A percentile compares a stretch with the other conserved stretches of the same genome.
Conservation (phyloP, 1,140 invertebrate species). For the Dendroctonus valens region DNA sequence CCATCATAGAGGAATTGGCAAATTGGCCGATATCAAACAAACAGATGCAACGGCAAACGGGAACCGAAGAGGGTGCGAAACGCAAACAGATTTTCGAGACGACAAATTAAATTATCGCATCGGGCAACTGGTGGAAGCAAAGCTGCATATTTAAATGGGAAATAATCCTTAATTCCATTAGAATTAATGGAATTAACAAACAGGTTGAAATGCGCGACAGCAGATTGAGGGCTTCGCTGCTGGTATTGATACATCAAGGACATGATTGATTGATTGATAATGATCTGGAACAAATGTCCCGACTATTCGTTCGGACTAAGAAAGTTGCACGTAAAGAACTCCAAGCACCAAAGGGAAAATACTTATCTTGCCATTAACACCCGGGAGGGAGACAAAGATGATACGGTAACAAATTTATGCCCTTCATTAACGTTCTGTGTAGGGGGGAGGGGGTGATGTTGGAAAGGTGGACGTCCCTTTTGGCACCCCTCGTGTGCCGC, state of each 20-base stretch:
- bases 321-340: no score
- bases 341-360: no score
- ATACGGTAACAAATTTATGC: no score
- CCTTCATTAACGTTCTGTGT: no score
- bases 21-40: background rate
- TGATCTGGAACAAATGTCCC: no score
- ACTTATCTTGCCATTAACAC: no score
- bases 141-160: background rate
- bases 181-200: slow-evolving; percentile 26
- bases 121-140: slow-evolving; percentile 27
- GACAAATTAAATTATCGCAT: slow-evolving; percentile 30
- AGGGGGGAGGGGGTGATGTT: no score
- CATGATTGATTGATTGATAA: no score
- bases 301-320: no score
- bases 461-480: slow-evolving; percentile 6
- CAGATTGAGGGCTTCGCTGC: slow-evolving; percentile 10
- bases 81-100: slow-evolving; percentile 18
- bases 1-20: background rate
- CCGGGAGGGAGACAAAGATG: no score
- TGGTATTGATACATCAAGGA: no score
- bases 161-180: slow-evolving; percentile 28
- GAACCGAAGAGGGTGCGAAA: background rate
- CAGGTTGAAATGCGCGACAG: background rate
- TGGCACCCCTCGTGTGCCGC: slow-evolving; percentile 1
- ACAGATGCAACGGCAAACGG: slow-evolving; percentile 6